These are phyloP conservation scores for Hecatera dysodea DNA, from an alignment of 2,888 invertebrate species.

Conservation along the genomic window DNA sequence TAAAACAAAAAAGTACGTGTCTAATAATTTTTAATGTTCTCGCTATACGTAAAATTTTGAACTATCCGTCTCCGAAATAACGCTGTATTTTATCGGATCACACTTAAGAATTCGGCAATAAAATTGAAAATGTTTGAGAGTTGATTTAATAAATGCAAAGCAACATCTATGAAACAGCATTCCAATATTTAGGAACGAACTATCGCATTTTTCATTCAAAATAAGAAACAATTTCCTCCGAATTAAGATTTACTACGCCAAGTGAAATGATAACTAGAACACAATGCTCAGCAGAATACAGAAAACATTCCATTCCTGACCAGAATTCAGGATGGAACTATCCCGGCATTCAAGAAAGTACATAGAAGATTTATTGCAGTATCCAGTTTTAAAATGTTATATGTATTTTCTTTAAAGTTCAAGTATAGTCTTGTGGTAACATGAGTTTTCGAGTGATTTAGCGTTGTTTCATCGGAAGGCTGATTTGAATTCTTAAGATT, in stretches of 20 bases:
- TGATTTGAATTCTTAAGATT: conserved; percentile 30
- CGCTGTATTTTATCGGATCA: neutral
- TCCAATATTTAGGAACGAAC: neutral
- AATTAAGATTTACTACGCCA: conserved; percentile 44
- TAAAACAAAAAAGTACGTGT: too few species aligned
- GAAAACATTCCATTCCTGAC: conserved; percentile 55
- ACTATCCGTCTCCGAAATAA: too few species aligned
- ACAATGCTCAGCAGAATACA: conserved; percentile 49
- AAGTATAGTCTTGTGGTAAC: conserved; percentile 22
- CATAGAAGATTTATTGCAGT: conserved; percentile 57
- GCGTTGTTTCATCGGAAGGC: conserved; percentile 24
- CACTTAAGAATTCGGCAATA: neutral
- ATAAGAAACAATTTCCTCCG: conserved; percentile 32
- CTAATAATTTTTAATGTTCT: too few species aligned
- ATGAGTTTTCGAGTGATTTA: conserved; percentile 32
- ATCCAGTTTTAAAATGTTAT: conserved; percentile 57
- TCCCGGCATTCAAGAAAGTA: conserved; percentile 46
- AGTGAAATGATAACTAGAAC: conserved; percentile 53
- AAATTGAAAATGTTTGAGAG: neutral
- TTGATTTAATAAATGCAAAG: neutral
- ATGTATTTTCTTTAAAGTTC: conserved; percentile 53
- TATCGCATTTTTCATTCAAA: neutral
- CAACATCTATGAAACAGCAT: too few species aligned
- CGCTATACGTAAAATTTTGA: too few species aligned
- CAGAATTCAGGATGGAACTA: conserved; percentile 43